Evolutionary conservation across 2,888 invertebrate genomes (phyloP).

Genomic region (Polylopha cassiicola): DNA sequence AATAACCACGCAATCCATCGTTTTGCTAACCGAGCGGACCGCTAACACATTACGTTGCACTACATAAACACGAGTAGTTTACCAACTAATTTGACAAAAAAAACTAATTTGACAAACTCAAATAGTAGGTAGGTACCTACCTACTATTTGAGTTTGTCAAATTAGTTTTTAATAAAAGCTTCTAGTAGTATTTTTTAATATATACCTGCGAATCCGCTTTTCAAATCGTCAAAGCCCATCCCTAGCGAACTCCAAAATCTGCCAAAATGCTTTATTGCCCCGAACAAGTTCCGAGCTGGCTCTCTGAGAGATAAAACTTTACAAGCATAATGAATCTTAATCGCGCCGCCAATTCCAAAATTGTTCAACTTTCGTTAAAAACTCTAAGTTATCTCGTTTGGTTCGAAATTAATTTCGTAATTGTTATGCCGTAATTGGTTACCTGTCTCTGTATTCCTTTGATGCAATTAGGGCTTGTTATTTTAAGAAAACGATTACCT

Average conservation of each 20-base stretch:
- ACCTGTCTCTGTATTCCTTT: constrained; percentile 49
- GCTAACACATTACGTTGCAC: no score
- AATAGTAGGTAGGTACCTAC: no score
- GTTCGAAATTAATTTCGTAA: constrained; percentile 59
- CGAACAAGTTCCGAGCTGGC: constrained; percentile 54
- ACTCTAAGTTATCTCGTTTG: constrained; percentile 62
- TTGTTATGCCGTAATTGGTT: constrained; percentile 62
- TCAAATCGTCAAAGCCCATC: neutral
- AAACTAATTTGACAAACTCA: no score
- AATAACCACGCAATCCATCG: no score
- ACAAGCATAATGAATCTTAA: constrained; percentile 75
- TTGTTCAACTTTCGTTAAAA: constrained; percentile 67
- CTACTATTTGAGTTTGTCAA: no score
- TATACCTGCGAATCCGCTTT: constrained; percentile 3
- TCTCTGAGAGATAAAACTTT: constrained; percentile 70
- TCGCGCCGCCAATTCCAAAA: constrained; percentile 68
- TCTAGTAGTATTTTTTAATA: no score
- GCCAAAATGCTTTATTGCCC: constrained; percentile 75
- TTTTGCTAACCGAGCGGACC: no score
- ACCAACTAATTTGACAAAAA: no score
- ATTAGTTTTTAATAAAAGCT: no score
- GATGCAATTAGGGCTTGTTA: constrained; percentile 29
- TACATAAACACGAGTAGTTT: no score
- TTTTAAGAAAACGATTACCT: constrained; percentile 7
- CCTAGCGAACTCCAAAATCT: constrained; percentile 64